These are phyloP conservation scores for Chaitophorus viminalis DNA, from an alignment of 2,888 invertebrate species.

Conservation along the genomic window DNA sequence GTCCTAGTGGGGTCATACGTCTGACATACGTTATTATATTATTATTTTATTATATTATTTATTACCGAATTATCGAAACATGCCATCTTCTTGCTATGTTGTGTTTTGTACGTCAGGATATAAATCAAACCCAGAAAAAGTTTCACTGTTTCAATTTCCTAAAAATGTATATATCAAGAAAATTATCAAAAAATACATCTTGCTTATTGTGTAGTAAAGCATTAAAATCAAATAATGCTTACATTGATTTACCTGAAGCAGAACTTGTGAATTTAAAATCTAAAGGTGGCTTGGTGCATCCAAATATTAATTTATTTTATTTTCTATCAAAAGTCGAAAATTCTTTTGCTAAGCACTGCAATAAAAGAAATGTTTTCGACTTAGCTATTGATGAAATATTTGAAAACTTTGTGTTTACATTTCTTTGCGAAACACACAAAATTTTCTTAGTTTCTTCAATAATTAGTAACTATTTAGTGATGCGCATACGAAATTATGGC, in stretches of 20 bases:
- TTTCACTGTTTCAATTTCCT: not conserved
- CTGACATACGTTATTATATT: too few relatives aligned
- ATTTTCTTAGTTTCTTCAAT: not conserved
- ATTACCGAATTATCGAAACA: too few relatives aligned
- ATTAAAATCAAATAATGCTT: not conserved
- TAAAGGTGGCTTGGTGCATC: not conserved
- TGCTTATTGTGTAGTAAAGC: not conserved
- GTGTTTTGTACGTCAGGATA: too few relatives aligned
- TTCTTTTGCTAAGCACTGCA: not conserved
- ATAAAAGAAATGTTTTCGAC: not conserved
- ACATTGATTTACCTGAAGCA: not conserved
- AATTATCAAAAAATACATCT: not conserved
- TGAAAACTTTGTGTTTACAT: conserved; percentile 6
- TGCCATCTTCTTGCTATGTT: too few relatives aligned
- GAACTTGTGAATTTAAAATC: not conserved
- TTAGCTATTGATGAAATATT: not conserved
- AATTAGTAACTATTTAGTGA: not conserved
- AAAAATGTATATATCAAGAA: not conserved
- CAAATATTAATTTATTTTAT: not conserved
- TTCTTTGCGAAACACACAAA: conserved; percentile 15
- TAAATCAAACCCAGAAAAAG: not conserved
- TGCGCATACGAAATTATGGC: not conserved
- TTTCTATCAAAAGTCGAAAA: not conserved
- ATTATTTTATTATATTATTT: too few relatives aligned
- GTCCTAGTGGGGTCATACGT: too few relatives aligned